Evolutionary conservation across 2,797 vertebrate species (phyloP).

Genomic region (Microctenopoma stevenorrisi): DNA sequence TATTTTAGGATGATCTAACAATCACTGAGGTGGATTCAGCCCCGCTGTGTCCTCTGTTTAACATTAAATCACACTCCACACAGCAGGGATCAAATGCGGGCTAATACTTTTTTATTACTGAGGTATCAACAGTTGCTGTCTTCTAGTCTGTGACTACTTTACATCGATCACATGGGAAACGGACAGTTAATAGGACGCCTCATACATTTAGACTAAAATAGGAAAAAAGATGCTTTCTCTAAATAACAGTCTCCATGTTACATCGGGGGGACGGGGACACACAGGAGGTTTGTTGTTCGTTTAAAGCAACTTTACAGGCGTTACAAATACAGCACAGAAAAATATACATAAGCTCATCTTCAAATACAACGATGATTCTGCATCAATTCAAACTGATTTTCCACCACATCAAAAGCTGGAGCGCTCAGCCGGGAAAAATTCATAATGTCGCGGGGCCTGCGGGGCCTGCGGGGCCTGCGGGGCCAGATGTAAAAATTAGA

Average conservation of each 20-base stretch:
- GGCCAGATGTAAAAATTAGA: slow-evolving; percentile 2
- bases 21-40: too few species aligned
- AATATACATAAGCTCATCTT: slow-evolving; percentile 20
- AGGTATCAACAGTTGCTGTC: slow-evolving; percentile 62
- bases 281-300: too few species aligned
- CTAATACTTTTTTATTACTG: slow-evolving; percentile 80
- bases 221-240: not conserved
- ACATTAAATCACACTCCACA: slow-evolving; percentile 78
- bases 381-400: slow-evolving; percentile 24
- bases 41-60: too few species aligned
- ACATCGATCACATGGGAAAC: slow-evolving; percentile 4
- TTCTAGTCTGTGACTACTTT: slow-evolving; percentile 5
- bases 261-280: not conserved
- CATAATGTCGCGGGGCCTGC: slow-evolving; percentile 55
- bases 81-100: slow-evolving; percentile 78
- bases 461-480: slow-evolving; percentile 38
- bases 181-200: not conserved
- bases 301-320: slow-evolving; percentile 10
- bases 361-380: slow-evolving; percentile 28
- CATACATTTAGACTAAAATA: too few species aligned
- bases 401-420: slow-evolving; percentile 62
- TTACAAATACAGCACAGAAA: slow-evolving; percentile 26
- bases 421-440: slow-evolving; percentile 24
- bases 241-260: not conserved
- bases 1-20: not conserved